Conservation (phyloP, 2,113 vertebrate species). For the Cettia cetti region DNA sequence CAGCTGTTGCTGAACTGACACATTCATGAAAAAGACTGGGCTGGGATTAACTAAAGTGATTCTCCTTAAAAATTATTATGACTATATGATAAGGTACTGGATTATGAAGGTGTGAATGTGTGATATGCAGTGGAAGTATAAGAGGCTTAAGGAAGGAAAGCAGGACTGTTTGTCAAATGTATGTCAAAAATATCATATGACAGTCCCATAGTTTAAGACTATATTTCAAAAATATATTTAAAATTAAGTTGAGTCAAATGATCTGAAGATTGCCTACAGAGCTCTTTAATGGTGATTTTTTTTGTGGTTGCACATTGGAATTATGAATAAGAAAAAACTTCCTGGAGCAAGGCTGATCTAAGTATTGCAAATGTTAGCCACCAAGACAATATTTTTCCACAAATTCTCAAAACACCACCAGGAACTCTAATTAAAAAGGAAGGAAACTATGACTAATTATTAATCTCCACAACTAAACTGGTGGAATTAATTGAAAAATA, state of each 20-base stretch:
- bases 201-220: background rate
- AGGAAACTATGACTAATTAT: background rate
- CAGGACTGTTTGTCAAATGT: background rate
- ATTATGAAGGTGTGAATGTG: background rate
- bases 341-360: background rate
- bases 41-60: background rate
- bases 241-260: background rate
- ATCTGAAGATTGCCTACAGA: background rate
- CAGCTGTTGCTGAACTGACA: background rate
- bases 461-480: background rate
- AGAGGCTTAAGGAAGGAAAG: background rate
- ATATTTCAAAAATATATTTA: background rate
- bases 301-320: background rate
- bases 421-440: background rate
- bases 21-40: background rate
- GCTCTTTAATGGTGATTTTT: background rate
- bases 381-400: background rate
- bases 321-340: background rate
- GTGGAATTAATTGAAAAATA: constrained; percentile 51
- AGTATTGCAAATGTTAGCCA: background rate
- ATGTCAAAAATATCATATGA: background rate
- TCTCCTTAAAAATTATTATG: background rate
- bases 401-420: background rate
- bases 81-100: background rate
- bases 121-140: background rate